phyloP scores from a whole-genome alignment of 2,888 invertebrate genomes.

The Thymelicus lineola region DNA sequence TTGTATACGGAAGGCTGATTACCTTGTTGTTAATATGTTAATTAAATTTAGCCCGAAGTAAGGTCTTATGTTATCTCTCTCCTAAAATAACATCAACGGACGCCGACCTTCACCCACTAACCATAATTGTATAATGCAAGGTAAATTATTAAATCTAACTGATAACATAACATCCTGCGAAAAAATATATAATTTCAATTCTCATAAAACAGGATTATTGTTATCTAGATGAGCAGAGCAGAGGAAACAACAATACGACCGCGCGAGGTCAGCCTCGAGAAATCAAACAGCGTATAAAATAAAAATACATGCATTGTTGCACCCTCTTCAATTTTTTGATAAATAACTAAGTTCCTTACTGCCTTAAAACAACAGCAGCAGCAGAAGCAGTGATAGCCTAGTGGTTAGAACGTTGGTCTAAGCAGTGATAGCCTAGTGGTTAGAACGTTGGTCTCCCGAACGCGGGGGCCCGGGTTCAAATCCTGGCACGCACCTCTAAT shows the following conservation, averaged over 20 bases:
- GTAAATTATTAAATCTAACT: constrained; percentile 37
- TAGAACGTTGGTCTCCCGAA: no score
- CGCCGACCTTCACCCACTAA: constrained; percentile 29
- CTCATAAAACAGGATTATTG: constrained; percentile 33
- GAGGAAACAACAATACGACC: constrained; percentile 35
- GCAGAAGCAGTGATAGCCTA: no score
- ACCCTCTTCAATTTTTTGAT: background rate
- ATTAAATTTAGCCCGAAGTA: constrained; percentile 24
- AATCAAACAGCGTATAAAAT: constrained; percentile 24
- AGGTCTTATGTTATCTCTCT: constrained; percentile 5
- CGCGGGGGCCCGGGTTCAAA: no score
- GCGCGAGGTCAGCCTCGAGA: constrained; percentile 29
- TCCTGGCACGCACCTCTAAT: no score
- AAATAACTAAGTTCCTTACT: no score
- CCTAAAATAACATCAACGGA: constrained; percentile 20
- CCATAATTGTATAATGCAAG: constrained; percentile 32
- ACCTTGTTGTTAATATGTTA: constrained; percentile 6
- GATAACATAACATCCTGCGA: constrained; percentile 38
- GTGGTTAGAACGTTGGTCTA: no score
- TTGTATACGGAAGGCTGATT: constrained; percentile 2
- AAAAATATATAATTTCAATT: constrained; percentile 32
- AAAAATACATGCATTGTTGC: background rate
- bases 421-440: no score
- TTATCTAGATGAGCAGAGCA: constrained; percentile 34
- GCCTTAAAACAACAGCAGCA: no score